phyloP scores from a whole-genome alignment of 2,797 vertebrate species.

The Tadarida brasiliensis region DNA sequence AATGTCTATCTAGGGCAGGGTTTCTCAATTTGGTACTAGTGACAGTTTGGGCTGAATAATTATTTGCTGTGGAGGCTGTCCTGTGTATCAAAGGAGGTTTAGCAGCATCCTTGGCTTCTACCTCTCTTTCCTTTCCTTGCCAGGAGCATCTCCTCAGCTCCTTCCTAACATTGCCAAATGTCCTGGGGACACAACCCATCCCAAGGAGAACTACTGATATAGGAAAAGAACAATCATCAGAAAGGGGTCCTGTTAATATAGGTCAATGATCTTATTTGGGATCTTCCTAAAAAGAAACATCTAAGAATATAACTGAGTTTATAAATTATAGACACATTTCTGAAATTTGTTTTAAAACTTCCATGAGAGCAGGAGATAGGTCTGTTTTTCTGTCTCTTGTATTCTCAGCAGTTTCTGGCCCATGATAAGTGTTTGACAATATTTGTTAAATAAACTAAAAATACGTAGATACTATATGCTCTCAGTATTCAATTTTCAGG shows the following conservation, averaged over 20 bases:
- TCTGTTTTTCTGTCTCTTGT: neutral
- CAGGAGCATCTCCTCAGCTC: neutral
- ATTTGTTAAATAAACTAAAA: neutral
- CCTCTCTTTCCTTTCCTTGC: neutral
- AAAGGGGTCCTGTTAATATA: neutral
- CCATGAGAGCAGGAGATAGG: neutral
- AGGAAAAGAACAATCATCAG: neutral
- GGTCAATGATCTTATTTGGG: neutral
- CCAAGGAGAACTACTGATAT: neutral
- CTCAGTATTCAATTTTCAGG: neutral
- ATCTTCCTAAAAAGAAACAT: neutral
- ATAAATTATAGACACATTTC: neutral
- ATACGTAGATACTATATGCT: neutral
- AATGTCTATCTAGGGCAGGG: neutral
- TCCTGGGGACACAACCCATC: neutral
- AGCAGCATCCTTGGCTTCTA: no score
- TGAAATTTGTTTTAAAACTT: constrained; percentile 29
- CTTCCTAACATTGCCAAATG: neutral
- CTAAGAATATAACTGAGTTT: neutral
- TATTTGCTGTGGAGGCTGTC: neutral
- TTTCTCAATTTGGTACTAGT: neutral
- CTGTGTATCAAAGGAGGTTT: neutral
- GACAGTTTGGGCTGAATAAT: neutral
- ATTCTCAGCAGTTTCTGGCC: constrained; percentile 8
- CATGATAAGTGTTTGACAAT: neutral